phyloP scores from a whole-genome alignment of 2,888 invertebrate species.

The Girardia tigrina region DNA sequence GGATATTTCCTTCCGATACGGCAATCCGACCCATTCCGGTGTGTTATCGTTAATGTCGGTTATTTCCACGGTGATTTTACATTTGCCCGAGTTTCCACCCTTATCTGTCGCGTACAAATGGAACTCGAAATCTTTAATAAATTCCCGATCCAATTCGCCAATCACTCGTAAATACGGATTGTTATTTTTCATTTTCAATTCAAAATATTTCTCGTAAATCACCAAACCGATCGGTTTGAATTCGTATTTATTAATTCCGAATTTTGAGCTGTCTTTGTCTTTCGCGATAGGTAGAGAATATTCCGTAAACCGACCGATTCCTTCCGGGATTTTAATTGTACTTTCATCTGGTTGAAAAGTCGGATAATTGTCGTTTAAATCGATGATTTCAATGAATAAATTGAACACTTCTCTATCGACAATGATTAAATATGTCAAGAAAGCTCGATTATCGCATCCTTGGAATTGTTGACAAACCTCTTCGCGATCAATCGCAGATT shows the following conservation, averaged over 20 bases:
- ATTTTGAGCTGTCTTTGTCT: conserved; percentile 8
- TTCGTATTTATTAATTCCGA: background rate
- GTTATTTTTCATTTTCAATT: background rate
- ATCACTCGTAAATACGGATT: conserved; percentile 28
- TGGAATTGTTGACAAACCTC: background rate
- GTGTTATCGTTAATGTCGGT: conserved; percentile 39
- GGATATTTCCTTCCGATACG: conserved; percentile 25
- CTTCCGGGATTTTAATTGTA: background rate
- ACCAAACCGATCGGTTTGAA: background rate
- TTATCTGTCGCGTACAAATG: conserved; percentile 39
- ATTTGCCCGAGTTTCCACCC: conserved; percentile 31
- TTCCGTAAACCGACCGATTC: background rate
- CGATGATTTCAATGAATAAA: conserved; percentile 24
- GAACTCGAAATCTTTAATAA: conserved; percentile 37
- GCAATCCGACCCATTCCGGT: conserved; percentile 26
- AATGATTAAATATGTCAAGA: background rate
- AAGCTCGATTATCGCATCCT: background rate
- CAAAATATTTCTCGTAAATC: background rate
- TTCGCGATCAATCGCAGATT: background rate
- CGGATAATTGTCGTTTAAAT: conserved; percentile 31
- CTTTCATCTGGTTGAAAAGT: conserved; percentile 4
- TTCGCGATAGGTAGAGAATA: background rate
- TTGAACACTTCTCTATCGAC: background rate
- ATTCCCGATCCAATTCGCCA: conserved; percentile 39
- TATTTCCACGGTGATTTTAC: conserved; percentile 38